Percentiles rank a stretch among this genome's conserved stretches.
Conservation (phyloP, 2,113 vertebrate genomes). For the Struthidea cinerea region DNA sequence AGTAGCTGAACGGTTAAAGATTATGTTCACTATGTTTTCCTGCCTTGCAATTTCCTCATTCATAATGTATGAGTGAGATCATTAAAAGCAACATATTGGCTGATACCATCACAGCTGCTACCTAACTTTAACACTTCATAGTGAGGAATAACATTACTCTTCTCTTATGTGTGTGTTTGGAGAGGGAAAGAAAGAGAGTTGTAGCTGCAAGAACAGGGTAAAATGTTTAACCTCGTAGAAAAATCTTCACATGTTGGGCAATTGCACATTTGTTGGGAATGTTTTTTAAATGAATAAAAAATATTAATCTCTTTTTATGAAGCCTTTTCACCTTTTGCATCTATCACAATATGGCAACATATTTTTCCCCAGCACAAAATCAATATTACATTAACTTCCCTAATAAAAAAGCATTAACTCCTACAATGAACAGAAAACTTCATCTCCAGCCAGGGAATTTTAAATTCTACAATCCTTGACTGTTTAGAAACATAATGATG, state of each 20-base stretch:
- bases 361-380: background rate
- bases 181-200: background rate
- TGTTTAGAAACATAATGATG: slow-evolving; percentile 37
- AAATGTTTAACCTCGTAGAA: slow-evolving; percentile 19
- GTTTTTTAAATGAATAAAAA: slow-evolving; percentile 8
- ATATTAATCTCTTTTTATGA: background rate
- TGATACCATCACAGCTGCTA: slow-evolving; percentile 59
- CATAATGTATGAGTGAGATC: slow-evolving; percentile 67
- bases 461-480: background rate
- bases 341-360: background rate
- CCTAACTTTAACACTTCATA: slow-evolving; percentile 45
- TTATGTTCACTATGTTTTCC: background rate
- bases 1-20: slow-evolving; percentile 54
- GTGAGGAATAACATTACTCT: slow-evolving; percentile 35
- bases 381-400: slow-evolving; percentile 38
- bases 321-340: background rate
- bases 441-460: slow-evolving; percentile 20
- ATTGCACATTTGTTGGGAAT: background rate
- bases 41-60: slow-evolving; percentile 53
- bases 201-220: background rate
- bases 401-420: slow-evolving; percentile 42
- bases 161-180: slow-evolving; percentile 7
- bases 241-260: background rate
- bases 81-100: slow-evolving; percentile 65
- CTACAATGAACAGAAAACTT: slow-evolving; percentile 23